Evolutionary conservation across 2,113 vertebrate genomes (phyloP), one percentile per base, ranked within the genome.

Genomic region (Ploceus nigricollis): DNA sequence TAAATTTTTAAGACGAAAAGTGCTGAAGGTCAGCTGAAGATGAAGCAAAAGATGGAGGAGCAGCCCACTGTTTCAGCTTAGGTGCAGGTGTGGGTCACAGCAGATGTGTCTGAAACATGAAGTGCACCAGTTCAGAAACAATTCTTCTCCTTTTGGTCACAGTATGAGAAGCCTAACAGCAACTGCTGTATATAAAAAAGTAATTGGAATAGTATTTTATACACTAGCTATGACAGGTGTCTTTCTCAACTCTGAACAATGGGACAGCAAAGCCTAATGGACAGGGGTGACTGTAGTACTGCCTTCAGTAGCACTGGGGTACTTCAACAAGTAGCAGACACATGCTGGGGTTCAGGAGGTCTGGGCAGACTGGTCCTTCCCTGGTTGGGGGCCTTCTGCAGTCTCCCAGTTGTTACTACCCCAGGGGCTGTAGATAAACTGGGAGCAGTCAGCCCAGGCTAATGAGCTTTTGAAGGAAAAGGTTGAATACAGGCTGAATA

Each of bases 361-460:
- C 31, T 25, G 37, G 6, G 28, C 37, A 87, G n/a, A 11, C 44
- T 35, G 18, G 31, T 48, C 39, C 82, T 79, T 47, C 51, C 24
- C 30, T 22, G 10, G 1, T 0, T 5, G 0, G 14, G 28, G 8
- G 16, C 13, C 28, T 79, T 79, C 57, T 48, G 13, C 28, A 47
- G 18, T 23, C 35, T 56, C 37, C 23, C 37, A 31, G 7, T 6
- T 45, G 10, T 50, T 39, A 15, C 66, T 47, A 8, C 31, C 28
- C 23, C 25, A 6, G 35, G 14, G 47, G 18, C 25, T 54, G 33
- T 18, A 39, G 37, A 23, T 71, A 54, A 68, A 75, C 39, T 24
- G n/a, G 19, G 78, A 85, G 6, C 37, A 47, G 31, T 27, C 33
- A 72, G 28, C 35, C 70, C 28, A 5, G 35, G 35, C 81, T 39